phyloP scores from a whole-genome alignment of 1,140 invertebrate genomes.

The Orchestia grillus region DNA sequence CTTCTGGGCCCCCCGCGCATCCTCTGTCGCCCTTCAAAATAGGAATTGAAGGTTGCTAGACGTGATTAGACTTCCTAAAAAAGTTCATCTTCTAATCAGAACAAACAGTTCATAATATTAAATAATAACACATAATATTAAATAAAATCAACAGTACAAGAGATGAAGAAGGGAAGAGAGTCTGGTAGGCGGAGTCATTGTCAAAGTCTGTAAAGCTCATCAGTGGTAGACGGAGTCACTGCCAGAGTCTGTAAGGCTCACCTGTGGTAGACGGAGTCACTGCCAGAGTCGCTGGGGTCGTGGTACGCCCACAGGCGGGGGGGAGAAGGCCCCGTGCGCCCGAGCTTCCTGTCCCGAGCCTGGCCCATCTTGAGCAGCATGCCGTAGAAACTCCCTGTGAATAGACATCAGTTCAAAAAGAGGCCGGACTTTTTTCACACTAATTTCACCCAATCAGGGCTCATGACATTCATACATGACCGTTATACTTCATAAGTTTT shows the following conservation, averaged over 20 bases:
- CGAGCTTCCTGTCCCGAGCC: conserved; percentile 19
- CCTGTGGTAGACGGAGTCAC: conserved; percentile 25
- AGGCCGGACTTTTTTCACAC: too few species aligned
- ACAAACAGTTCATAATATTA: too few species aligned
- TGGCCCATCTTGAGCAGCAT: conserved; percentile 8
- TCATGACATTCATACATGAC: too few species aligned
- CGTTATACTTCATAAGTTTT: too few species aligned
- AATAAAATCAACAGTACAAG: background rate
- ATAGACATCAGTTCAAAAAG: too few species aligned
- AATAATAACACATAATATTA: too few species aligned
- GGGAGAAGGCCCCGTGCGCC: background rate
- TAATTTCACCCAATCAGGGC: too few species aligned
- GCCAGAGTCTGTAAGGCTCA: conserved; percentile 7
- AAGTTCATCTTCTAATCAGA: too few species aligned
- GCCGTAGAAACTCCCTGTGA: conserved; percentile 39
- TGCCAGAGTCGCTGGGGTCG: background rate
- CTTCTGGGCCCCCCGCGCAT: background rate
- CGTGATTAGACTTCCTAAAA: too few species aligned
- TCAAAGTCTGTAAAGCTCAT: background rate
- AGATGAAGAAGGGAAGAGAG: background rate
- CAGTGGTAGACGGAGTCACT: background rate
- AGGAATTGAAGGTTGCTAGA: background rate
- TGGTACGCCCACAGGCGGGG: conserved; percentile 1
- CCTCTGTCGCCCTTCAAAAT: background rate
- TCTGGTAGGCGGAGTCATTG: background rate